phyloP scores from a whole-genome alignment of 2,113 vertebrate species.

The Lycocorax pyrrhopterus region DNA sequence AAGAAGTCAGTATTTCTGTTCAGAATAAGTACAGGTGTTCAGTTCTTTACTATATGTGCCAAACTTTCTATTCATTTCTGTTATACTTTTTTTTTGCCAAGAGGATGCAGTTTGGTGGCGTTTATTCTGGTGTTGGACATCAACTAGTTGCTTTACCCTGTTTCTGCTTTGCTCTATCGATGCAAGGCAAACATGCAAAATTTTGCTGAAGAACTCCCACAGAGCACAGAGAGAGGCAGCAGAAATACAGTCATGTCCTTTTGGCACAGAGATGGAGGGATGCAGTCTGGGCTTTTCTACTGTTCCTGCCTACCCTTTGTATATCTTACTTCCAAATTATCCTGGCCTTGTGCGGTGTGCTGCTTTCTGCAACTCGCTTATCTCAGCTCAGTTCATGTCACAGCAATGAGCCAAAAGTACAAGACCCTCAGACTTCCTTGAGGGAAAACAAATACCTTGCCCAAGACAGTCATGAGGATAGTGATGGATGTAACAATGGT shows the following conservation, averaged over 20 bases:
- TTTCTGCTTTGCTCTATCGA: neutral
- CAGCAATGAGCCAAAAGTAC: rapidly evolving
- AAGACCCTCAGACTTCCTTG: neutral
- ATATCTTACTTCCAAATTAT: neutral
- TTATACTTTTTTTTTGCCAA: neutral
- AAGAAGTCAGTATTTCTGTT: neutral
- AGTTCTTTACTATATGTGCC: neutral
- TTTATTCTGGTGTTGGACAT: neutral
- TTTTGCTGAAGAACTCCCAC: neutral
- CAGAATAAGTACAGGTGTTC: neutral
- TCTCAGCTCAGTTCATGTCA: neutral
- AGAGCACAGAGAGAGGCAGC: neutral
- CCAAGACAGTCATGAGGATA: neutral
- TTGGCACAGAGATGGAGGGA: neutral
- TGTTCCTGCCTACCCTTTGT: neutral
- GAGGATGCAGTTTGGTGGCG: neutral
- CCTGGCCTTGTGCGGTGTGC: neutral
- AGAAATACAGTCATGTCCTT: neutral
- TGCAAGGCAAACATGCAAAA: neutral
- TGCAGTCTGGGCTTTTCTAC: neutral
- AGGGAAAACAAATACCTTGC: neutral
- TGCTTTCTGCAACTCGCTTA: neutral
- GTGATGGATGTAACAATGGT: neutral
- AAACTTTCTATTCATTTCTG: neutral
- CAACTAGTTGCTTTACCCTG: neutral